phyloP scores from a whole-genome alignment of 1,140 invertebrate genomes.

The Diuraphis noxia region DNA sequence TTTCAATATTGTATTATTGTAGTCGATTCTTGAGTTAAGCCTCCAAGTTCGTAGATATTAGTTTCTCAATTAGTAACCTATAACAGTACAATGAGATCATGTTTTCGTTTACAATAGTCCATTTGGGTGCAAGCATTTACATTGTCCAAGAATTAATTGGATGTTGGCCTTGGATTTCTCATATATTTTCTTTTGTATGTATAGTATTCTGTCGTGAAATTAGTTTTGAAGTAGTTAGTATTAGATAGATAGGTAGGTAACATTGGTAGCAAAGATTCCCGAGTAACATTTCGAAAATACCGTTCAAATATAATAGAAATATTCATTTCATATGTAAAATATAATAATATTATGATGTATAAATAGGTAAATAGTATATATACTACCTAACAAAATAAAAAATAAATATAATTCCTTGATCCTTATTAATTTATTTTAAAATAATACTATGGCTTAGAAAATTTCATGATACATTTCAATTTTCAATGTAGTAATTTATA shows the following conservation, averaged over 20 bases:
- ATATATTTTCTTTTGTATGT: slow-evolving; percentile 52
- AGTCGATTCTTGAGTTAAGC: not conserved
- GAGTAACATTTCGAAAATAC: not conserved
- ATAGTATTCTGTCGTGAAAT: slow-evolving; percentile 30
- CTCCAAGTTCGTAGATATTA: not conserved
- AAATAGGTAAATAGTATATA: not conserved
- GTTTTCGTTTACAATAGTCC: slow-evolving; percentile 43
- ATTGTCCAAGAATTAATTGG: slow-evolving; percentile 51
- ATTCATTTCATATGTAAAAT: not conserved
- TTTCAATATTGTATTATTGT: slow-evolving; percentile 6
- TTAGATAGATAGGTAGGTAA: not conserved
- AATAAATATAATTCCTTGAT: not conserved
- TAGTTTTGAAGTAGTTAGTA: slow-evolving; percentile 35
- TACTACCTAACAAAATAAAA: not conserved
- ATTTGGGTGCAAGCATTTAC: slow-evolving; percentile 51
- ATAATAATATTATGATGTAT: too few species aligned
- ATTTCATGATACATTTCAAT: not conserved
- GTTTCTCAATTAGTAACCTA: slow-evolving; percentile 38
- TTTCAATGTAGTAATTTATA: not conserved
- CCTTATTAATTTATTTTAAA: not conserved
- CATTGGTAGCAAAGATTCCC: not conserved
- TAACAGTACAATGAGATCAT: slow-evolving; percentile 19
- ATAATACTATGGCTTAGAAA: not conserved
- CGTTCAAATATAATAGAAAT: not conserved
- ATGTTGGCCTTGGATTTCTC: slow-evolving; percentile 36